phyloP scores from a whole-genome alignment of 2,113 vertebrate species.

The Callospermophilus lateralis region DNA sequence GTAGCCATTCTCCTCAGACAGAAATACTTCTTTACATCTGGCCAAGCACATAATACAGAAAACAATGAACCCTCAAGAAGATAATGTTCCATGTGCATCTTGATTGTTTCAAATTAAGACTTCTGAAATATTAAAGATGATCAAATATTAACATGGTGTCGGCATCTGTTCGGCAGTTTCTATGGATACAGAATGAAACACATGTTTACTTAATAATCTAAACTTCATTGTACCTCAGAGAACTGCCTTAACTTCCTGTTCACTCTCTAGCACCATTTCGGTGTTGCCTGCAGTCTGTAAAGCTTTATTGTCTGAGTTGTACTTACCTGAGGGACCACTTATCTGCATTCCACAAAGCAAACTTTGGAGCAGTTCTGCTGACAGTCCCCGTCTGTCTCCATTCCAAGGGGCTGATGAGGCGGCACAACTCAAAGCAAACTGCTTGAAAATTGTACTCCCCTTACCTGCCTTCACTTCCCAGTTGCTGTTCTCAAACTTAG shows the following conservation, averaged over 20 bases:
- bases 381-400: not conserved
- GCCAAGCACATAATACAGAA: not conserved
- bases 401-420: not conserved
- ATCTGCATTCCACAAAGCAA: not conserved
- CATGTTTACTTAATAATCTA: not conserved
- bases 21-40: slow-evolving; percentile 12
- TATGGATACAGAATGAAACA: slow-evolving; percentile 8
- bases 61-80: not conserved
- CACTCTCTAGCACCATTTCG: slow-evolving; percentile 24
- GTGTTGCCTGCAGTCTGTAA: slow-evolving; percentile 33
- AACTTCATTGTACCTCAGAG: slow-evolving; percentile 12
- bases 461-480: not conserved
- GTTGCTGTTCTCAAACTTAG: too few relatives aligned
- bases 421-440: not conserved
- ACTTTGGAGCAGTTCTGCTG: slow-evolving; percentile 29
- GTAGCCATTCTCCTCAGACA: not conserved
- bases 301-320: slow-evolving; percentile 40
- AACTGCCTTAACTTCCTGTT: not conserved
- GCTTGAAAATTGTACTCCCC: not conserved
- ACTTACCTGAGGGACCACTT: slow-evolving; percentile 58
- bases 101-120: slow-evolving; percentile 71
- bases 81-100: not conserved
- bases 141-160: slow-evolving; percentile 61
- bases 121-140: slow-evolving; percentile 74
- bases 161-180: slow-evolving; percentile 46